phyloP scores from a whole-genome alignment of 2,113 vertebrate species.

The Litocranius walleri region DNA sequence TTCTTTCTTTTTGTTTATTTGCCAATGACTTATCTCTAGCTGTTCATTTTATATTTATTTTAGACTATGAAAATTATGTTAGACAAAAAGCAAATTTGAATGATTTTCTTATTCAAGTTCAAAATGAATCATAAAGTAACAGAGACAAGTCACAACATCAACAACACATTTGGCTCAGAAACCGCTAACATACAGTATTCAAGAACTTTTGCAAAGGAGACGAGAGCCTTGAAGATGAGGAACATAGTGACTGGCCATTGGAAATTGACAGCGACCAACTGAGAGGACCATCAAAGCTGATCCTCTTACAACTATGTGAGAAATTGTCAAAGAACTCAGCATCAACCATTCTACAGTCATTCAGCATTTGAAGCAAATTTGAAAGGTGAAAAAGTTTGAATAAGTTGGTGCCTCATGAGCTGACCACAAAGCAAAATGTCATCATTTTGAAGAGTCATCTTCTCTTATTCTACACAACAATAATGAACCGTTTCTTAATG shows the following conservation, averaged over 20 bases:
- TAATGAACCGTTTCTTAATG: not conserved
- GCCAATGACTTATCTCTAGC: not conserved
- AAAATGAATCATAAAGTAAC: not conserved
- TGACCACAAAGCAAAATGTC: not conserved
- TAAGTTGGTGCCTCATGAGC: not conserved
- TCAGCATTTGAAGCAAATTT: not conserved
- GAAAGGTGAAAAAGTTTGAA: not conserved
- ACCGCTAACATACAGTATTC: not conserved
- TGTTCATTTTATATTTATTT: not conserved
- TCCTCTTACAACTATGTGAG: not conserved
- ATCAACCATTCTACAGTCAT: not conserved
- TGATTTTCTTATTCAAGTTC: not conserved
- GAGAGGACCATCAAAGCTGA: not conserved
- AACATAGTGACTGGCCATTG: not conserved
- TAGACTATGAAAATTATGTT: not conserved
- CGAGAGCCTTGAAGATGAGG: not conserved
- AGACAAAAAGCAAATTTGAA: not conserved
- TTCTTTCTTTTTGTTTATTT: not conserved
- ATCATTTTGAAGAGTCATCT: not conserved
- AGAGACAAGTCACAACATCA: not conserved
- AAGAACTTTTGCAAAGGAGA: not conserved
- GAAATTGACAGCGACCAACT: not conserved
- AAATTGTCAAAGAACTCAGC: not conserved
- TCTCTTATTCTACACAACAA: not conserved
- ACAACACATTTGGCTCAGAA: not conserved